Conservation (phyloP, 1,140 invertebrate genomes). For the Zaprionus kolodkinae region DNA sequence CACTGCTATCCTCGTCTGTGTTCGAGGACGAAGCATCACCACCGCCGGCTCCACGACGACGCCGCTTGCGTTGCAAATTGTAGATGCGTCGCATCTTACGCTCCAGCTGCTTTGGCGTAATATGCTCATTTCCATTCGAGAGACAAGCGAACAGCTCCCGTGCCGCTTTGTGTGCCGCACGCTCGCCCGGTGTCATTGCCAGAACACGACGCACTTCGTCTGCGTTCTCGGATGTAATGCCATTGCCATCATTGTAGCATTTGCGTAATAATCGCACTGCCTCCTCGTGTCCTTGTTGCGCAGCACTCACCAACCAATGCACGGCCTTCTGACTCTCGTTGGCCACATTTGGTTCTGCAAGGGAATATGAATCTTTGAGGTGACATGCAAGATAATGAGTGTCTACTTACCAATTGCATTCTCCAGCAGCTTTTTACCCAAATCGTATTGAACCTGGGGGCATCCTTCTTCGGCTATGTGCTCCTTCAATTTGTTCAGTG, state of each 20-base stretch:
- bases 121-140: slow-evolving; percentile 93
- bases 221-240: slow-evolving; percentile 92
- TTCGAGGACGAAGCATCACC: slow-evolving; percentile 56
- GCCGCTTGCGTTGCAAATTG: slow-evolving; percentile 84
- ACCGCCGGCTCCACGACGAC: slow-evolving; percentile 59
- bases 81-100: slow-evolving; percentile 88
- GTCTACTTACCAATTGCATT: slow-evolving; percentile 85
- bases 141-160: slow-evolving; percentile 92
- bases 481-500: slow-evolving; percentile 86
- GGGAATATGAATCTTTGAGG: neutral
- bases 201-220: slow-evolving; percentile 93
- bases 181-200: slow-evolving; percentile 92
- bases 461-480: slow-evolving; percentile 89
- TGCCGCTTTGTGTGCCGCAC: slow-evolving; percentile 92
- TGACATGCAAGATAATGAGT: neutral
- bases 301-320: slow-evolving; percentile 95
- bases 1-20: slow-evolving; percentile 69
- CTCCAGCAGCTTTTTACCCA: slow-evolving; percentile 88
- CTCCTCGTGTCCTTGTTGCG: slow-evolving; percentile 94
- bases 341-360: slow-evolving; percentile 75
- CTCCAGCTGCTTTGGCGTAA: slow-evolving; percentile 91
- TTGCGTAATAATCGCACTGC: slow-evolving; percentile 91
- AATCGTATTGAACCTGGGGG: slow-evolving; percentile 88
- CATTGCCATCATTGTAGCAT: slow-evolving; percentile 91
- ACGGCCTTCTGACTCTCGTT: slow-evolving; percentile 88